Conservation (phyloP, 2,888 invertebrate genomes). For the Troides aeacus region DNA sequence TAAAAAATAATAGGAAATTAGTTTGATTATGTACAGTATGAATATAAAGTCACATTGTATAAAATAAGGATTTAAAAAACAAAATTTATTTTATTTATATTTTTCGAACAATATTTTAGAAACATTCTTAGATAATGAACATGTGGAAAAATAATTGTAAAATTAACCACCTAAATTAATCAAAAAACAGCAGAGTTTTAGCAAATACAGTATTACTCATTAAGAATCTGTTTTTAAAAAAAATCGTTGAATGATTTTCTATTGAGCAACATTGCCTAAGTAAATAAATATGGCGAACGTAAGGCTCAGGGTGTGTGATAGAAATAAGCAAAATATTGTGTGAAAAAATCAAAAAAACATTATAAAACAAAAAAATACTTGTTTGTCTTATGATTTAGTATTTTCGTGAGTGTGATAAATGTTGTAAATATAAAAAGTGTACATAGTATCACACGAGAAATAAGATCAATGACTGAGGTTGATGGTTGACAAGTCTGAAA, state of each 20-base stretch:
- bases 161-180: too few species aligned
- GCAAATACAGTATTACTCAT: not conserved
- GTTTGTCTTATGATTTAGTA: not conserved
- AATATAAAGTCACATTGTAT: too few species aligned
- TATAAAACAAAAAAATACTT: not conserved
- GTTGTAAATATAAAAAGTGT: slow-evolving; percentile 32
- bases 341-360: slow-evolving; percentile 14
- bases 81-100: too few species aligned
- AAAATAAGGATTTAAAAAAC: too few species aligned
- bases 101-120: too few species aligned
- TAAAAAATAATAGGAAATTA: too few species aligned
- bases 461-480: slow-evolving; percentile 68
- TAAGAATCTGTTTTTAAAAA: not conserved
- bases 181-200: not conserved
- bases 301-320: slow-evolving; percentile 46
- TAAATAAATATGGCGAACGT: slow-evolving; percentile 75
- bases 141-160: too few species aligned
- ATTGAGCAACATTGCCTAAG: slow-evolving; percentile 47
- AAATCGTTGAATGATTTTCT: not conserved
- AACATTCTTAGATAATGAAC: too few species aligned
- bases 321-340: slow-evolving; percentile 33
- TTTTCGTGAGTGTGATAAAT: slow-evolving; percentile 29
- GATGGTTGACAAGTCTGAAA: slow-evolving; percentile 59
- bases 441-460: slow-evolving; percentile 47
- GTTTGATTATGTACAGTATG: too few species aligned